Base-by-base conservation (phyloP, 2,888 invertebrate species). In the Meteorus colon region DNA sequence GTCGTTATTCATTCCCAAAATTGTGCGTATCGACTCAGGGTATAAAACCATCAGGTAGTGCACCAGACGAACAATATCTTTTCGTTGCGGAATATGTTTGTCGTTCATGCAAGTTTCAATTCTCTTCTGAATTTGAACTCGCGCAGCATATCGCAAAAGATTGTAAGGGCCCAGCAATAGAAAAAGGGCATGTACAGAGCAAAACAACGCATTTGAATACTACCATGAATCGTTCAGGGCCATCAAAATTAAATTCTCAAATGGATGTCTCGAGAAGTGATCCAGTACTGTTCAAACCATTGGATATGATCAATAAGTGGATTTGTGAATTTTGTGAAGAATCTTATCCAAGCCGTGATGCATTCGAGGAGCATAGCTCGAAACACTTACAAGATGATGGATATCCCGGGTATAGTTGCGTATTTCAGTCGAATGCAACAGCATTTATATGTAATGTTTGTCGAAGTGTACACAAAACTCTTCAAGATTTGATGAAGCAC, bases 41-140 rank as follows among this genome's bases (percentile, higher is more conserved):
- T 5, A 75, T 59, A 34, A 41, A 73, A 34, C 81, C 79, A 12
- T 63, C 72, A 10, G 81, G 79, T 2, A 76, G 76, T 4, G 74
- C 74, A 12, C 67, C 74, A 10, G 69, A 72, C 10, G 82, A 84
- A 4, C 79, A 81, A 27, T 89, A 85, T 70, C 77, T 87, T 8
- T 80, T 84, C 29, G 79, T 89, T 2, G 88, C 88, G 1, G 88
- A 89, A 66, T 79, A 87, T 55, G 80, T 86, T 59, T 89, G 89
- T 27, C 45, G 68, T 3, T 63, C 74, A 4, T 88, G 88, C 72
- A 84, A 81, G 82, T 79, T 71, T 12, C 82, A 81, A 10, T 87
- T 87, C 14, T 74, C 78, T 10, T 81, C 81, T 10, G 80, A 81
- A 19, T 59, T 66, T 2, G 81, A 83, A 27, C 62, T 86, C 14